Conservation (phyloP, 2,797 vertebrate genomes). For the Anas georgica region DNA sequence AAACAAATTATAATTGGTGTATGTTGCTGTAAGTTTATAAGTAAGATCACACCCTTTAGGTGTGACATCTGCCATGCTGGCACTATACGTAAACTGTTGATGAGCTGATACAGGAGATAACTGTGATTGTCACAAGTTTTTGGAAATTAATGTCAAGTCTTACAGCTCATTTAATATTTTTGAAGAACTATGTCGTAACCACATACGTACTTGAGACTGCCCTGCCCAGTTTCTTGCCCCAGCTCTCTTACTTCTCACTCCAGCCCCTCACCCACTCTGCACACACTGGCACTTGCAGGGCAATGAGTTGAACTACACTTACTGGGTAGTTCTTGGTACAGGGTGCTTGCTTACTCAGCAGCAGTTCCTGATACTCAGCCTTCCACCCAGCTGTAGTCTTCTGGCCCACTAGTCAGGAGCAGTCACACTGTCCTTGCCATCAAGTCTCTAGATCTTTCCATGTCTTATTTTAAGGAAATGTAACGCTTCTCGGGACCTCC, state of each 20-base stretch:
- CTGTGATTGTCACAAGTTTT: background rate
- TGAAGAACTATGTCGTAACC: background rate
- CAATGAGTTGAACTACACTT: background rate
- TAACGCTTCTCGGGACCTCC: background rate
- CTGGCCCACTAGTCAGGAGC: background rate
- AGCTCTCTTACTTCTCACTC: background rate
- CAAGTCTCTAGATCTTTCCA: background rate
- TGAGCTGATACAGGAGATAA: background rate
- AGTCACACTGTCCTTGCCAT: background rate
- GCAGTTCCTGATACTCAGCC: background rate
- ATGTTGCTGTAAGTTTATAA: background rate
- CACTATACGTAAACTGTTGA: background rate
- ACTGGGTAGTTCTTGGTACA: background rate
- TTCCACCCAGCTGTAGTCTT: background rate
- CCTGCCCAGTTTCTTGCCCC: background rate
- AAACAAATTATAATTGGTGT: background rate
- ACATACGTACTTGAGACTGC: background rate
- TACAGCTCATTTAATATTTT: background rate
- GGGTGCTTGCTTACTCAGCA: background rate
- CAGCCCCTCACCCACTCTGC: background rate
- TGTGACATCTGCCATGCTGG: background rate
- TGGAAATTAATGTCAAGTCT: background rate
- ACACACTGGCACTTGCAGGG: background rate
- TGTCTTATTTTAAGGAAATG: background rate
- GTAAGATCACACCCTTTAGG: background rate